Evolutionary conservation across 30 jellyfish, hydroid and myxozoan genomes (phyloP).

Genomic region (Turritopsis rubra): DNA sequence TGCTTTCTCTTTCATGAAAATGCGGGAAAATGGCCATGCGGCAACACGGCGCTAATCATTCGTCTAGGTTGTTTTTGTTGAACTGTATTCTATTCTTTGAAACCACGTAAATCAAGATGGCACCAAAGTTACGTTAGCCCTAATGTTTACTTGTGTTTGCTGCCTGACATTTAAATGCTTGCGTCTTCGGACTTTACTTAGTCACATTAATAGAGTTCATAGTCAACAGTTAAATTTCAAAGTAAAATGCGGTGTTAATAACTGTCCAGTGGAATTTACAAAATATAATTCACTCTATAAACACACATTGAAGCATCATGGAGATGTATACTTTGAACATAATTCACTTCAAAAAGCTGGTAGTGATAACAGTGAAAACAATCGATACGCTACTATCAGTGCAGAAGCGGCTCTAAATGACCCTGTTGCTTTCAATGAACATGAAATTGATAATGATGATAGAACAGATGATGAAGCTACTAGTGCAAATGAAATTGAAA

Average conservation of each 20-base stretch:
- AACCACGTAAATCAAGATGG: neutral
- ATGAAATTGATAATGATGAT: constrained; percentile 6
- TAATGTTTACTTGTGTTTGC: neutral
- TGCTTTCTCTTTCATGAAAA: neutral
- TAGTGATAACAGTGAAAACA: neutral
- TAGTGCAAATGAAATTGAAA: neutral
- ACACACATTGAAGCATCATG: constrained; percentile 6
- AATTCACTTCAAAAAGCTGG: neutral
- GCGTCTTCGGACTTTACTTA: neutral
- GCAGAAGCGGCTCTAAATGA: neutral
- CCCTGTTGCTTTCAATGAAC: constrained; percentile 1
- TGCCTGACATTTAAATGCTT: neutral
- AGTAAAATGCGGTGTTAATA: neutral
- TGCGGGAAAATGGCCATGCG: neutral
- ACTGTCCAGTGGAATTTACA: neutral
- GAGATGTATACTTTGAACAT: neutral
- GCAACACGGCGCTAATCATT: neutral
- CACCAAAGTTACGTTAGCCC: neutral
- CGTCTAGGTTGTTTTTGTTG: neutral
- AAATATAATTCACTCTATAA: constrained; percentile 7
- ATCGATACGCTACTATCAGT: neutral
- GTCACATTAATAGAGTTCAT: neutral
- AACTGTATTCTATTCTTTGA: neutral
- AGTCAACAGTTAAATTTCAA: constrained; percentile 10
- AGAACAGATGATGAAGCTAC: neutral